phyloP scores from a whole-genome alignment of 2,888 invertebrate species.

The Branchipolynoe longqiensis region DNA sequence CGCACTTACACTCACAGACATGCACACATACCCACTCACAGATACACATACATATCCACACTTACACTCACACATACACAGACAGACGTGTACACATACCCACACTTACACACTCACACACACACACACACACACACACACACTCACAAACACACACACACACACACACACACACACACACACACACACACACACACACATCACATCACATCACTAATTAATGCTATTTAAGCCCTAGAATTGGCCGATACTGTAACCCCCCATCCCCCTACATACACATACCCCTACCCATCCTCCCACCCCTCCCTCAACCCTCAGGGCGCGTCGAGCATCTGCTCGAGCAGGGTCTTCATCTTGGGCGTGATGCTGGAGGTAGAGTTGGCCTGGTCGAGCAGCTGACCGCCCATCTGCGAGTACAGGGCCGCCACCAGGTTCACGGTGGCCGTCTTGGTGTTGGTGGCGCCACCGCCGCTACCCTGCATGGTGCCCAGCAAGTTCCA shows the following conservation, averaged over 20 bases:
- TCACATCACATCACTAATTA: too few species aligned
- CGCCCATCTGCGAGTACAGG: slow-evolving; percentile 63
- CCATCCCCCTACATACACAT: background rate
- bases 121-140: background rate
- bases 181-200: background rate
- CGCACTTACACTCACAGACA: too few species aligned
- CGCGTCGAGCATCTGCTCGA: slow-evolving; percentile 60
- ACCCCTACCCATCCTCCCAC: background rate
- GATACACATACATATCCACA: too few species aligned
- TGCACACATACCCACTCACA: too few species aligned
- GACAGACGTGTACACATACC: slow-evolving; percentile 57
- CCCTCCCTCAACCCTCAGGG: background rate
- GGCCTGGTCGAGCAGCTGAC: slow-evolving; percentile 63
- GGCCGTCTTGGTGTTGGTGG: slow-evolving; percentile 48
- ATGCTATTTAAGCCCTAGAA: too few species aligned
- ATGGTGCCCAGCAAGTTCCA: slow-evolving; percentile 72
- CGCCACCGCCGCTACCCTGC: slow-evolving; percentile 33
- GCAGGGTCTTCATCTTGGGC: slow-evolving; percentile 58
- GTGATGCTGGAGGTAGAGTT: slow-evolving; percentile 63
- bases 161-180: background rate
- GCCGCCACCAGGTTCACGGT: slow-evolving; percentile 43
- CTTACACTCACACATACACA: too few species aligned
- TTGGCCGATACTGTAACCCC: too few species aligned
- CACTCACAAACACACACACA: background rate
- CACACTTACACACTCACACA: slow-evolving; percentile 33